Evolutionary conservation across 1,140 invertebrate genomes (phyloP).

Genomic region (Scaptomyza montana): DNA sequence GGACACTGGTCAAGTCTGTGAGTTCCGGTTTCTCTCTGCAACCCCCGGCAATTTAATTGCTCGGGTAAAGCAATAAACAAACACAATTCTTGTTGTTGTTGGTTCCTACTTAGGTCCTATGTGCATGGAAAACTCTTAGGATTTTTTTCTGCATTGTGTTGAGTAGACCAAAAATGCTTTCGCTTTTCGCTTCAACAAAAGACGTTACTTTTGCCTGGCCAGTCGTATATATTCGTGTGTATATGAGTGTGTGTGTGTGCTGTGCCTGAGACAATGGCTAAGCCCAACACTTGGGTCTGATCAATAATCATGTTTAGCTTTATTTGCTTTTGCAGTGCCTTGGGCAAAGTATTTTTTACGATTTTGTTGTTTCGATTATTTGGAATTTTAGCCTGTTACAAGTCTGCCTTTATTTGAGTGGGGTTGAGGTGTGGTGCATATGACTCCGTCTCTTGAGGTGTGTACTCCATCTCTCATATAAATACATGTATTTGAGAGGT

Average conservation of each 20-base stretch:
- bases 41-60: slow-evolving; percentile 55
- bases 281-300: slow-evolving; percentile 45
- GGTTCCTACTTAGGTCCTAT: neutral
- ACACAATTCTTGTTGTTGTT: slow-evolving; percentile 15
- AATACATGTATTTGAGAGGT: slow-evolving; percentile 15
- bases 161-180: slow-evolving; percentile 50
- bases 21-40: slow-evolving; percentile 18
- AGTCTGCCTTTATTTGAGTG: slow-evolving; percentile 12
- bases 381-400: slow-evolving; percentile 14
- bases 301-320: slow-evolving; percentile 52
- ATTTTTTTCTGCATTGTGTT: slow-evolving; percentile 22
- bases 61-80: slow-evolving; percentile 56
- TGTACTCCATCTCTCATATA: slow-evolving; percentile 22
- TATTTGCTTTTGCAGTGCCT: slow-evolving; percentile 42
- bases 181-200: slow-evolving; percentile 43
- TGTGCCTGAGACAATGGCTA: slow-evolving; percentile 34
- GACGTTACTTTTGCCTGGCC: slow-evolving; percentile 48
- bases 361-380: slow-evolving; percentile 35
- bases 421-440: slow-evolving; percentile 46
- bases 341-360: slow-evolving; percentile 16
- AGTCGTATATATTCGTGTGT: neutral
- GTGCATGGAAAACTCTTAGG: slow-evolving; percentile 9
- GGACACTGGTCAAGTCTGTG: slow-evolving; percentile 47
- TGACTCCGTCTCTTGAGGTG: slow-evolving; percentile 23
- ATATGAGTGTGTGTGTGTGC: neutral